These are phyloP conservation scores for Megalops atlanticus DNA, from an alignment of 2,113 vertebrate genomes.

Conservation along the genomic window DNA sequence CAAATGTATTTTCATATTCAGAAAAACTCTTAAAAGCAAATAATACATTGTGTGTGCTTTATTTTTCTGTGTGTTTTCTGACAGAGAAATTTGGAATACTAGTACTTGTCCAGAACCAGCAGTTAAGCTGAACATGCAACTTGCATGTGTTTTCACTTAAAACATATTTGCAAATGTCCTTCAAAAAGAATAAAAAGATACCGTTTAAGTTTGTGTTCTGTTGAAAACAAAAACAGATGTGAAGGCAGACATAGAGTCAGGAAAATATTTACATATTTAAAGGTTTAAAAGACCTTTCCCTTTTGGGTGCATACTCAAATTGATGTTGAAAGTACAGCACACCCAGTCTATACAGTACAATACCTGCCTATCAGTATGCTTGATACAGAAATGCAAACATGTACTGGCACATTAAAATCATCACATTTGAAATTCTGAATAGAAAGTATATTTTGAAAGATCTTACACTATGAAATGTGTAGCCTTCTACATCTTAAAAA, in stretches of 20 bases:
- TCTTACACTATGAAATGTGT: too few species aligned
- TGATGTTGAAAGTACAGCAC: not conserved
- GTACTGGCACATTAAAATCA: too few species aligned
- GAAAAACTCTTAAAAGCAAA: not conserved
- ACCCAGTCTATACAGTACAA: too few species aligned
- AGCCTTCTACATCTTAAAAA: too few species aligned
- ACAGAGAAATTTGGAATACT: not conserved
- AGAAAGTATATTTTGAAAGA: too few species aligned
- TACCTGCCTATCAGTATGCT: not conserved
- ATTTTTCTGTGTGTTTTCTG: not conserved
- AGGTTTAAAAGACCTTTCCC: conserved; percentile 7
- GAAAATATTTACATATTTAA: conserved; percentile 38
- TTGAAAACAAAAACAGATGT: conserved; percentile 55
- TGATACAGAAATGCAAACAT: not conserved
- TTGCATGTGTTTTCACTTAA: conserved; percentile 39
- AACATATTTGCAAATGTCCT: conserved; percentile 43
- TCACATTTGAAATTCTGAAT: not conserved
- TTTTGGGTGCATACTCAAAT: not conserved
- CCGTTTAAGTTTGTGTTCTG: conserved; percentile 36
- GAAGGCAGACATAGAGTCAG: conserved; percentile 32
- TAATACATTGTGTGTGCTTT: not conserved
- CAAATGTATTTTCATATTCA: not conserved
- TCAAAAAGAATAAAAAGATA: conserved; percentile 38
- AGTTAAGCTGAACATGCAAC: conserved; percentile 35
- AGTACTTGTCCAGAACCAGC: conserved; percentile 29